Evolutionary conservation across 2,113 vertebrate species (phyloP), one percentile per base, ranked within the genome.

Genomic region (Stigmatopora nigra): DNA sequence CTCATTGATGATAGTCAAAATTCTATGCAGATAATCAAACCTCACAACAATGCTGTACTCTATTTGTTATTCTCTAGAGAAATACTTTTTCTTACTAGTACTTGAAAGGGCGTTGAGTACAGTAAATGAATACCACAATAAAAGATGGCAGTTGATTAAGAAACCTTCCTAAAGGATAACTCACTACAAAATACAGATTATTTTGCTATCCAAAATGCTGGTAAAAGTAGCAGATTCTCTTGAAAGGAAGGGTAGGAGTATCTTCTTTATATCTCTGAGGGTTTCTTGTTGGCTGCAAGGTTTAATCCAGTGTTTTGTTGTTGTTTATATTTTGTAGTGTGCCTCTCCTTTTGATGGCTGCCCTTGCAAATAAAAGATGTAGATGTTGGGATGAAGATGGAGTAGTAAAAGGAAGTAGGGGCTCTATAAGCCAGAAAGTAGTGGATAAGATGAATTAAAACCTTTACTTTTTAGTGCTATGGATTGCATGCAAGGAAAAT

Each of bases 311-410:
- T 76, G 63, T 38, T 67, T 7, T 61, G 38, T 64, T 14, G 62
- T 25, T 64, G 9, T 16, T 1, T 36, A 20, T 45, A 72, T 69
- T 66, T 44, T 81, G 75, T 68, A 63, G 67, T 68, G 52, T 80
- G 53, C 56, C 67, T 78, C 60, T 81, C 67, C 70, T 72, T 71
- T 81, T 68, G 81, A 79, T 76, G 78, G 78, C 76, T 88, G 89
- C 89, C 86, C 86, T 90, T 88, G 84, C 78, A 78, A 76, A 85
- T 68, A 65, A 79, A 78, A 76, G 52, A 75, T 78, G 83, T 69
- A 12, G 61, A 72, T 73, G 70, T 16, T n/a, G 8, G 63, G 66
- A 83, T 83, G 82, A 71, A 72, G 62, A 76, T 78, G 73, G 57
- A 55, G 70, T 49, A 74, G 76, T 61, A 61, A 64, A 60, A 67